A percentile compares a stretch with the other conserved stretches of the same genome.
These are phyloP conservation scores for Trematomus bernacchii DNA, from an alignment of 2,797 vertebrate genomes.

Conservation along the genomic window DNA sequence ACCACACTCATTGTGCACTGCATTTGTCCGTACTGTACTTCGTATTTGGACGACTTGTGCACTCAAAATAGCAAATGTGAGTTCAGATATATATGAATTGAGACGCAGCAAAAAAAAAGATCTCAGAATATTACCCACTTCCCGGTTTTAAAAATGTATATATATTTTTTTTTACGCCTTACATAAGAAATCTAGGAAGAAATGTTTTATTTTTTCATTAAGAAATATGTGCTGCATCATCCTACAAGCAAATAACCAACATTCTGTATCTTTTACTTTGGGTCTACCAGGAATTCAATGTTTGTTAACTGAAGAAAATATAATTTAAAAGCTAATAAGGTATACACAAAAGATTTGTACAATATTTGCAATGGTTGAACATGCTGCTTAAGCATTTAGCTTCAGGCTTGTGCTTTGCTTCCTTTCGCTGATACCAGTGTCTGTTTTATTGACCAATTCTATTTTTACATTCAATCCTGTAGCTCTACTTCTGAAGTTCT, in stretches of 20 bases:
- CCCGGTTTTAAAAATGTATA: too few species aligned
- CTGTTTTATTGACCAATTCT: constrained; percentile 56
- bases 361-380: constrained; percentile 1
- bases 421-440: constrained; percentile 20
- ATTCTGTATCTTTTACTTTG: background rate
- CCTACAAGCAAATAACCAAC: background rate
- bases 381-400: background rate
- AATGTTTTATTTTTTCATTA: background rate
- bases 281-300: too few species aligned
- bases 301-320: background rate
- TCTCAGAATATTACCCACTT: too few species aligned
- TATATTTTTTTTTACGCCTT: too few species aligned
- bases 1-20: too few species aligned
- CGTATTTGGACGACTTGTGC: too few species aligned
- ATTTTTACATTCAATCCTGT: constrained; percentile 74
- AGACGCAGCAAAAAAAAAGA: too few species aligned
- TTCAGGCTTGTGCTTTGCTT: constrained; percentile 43
- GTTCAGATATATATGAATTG: too few species aligned
- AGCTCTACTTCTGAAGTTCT: constrained; percentile 82
- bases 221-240: background rate
- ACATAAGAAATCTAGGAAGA: too few species aligned
- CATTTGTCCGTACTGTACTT: too few species aligned
- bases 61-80: too few species aligned
- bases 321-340: background rate
- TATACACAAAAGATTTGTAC: background rate